These are phyloP conservation scores for Myiozetetes cayanensis DNA, from an alignment of 2,113 vertebrate genomes.

Conservation along the genomic window DNA sequence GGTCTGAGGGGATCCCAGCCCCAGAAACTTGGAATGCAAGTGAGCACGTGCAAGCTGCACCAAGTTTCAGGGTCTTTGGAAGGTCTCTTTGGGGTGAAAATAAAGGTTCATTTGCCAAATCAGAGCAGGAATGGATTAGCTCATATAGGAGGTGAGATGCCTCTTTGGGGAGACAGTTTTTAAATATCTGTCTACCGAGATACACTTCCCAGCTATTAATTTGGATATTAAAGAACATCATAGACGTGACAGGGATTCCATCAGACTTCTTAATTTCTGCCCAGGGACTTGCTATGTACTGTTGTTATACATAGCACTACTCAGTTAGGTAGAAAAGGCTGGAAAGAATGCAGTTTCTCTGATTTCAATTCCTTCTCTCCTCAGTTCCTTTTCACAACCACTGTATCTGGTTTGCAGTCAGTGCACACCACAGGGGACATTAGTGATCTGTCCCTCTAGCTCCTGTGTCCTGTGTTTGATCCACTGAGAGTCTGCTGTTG, in stretches of 20 bases:
- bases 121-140: not conserved
- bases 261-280: not conserved
- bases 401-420: not conserved
- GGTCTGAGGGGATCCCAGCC: not conserved
- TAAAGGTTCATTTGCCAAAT: not conserved
- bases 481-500: not conserved
- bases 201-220: slow-evolving; percentile 6
- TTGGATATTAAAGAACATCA: not conserved
- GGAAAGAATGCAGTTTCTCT: not conserved
- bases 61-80: not conserved
- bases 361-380: not conserved
- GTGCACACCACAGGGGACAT: not conserved
- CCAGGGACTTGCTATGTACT: not conserved
- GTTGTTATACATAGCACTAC: not conserved
- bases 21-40: not conserved
- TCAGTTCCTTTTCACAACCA: not conserved
- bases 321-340: not conserved
- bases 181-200: not conserved
- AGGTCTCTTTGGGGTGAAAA: not conserved
- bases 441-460: not conserved
- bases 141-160: not conserved
- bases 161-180: not conserved
- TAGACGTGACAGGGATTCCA: not conserved
- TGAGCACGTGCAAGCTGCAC: not conserved
- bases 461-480: not conserved